These are phyloP conservation scores for Bovichtus variegatus DNA, from an alignment of 2,797 vertebrate species.

Conservation along the genomic window DNA sequence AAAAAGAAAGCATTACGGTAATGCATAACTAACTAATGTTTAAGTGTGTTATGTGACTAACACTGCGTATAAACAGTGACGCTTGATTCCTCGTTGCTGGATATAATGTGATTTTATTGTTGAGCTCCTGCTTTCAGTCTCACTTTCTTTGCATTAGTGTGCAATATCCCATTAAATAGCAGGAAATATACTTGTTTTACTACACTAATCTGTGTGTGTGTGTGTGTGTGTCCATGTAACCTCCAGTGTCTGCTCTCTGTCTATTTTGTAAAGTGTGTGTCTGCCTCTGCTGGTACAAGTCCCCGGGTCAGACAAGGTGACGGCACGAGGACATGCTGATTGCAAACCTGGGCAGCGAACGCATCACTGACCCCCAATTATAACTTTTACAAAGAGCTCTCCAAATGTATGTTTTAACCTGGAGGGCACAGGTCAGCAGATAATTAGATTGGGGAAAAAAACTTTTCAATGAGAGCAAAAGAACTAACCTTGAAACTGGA, in stretches of 20 bases:
- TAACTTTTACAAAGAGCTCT: conserved; percentile 62
- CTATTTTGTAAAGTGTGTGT: not conserved
- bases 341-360: conserved; percentile 27
- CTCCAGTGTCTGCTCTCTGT: not conserved
- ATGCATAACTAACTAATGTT: not conserved
- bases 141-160: conserved; percentile 3
- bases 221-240: not conserved
- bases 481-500: conserved; percentile 60
- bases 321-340: conserved; percentile 43
- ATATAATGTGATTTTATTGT: not conserved
- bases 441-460: conserved; percentile 43
- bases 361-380: conserved; percentile 63
- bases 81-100: not conserved
- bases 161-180: conserved; percentile 3
- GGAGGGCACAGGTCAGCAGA: conserved; percentile 43
- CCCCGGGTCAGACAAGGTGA: conserved; percentile 27
- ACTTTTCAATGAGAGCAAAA: conserved; percentile 31
- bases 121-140: not conserved
- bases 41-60: not conserved
- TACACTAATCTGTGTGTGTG: not conserved
- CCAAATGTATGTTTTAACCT: conserved; percentile 51
- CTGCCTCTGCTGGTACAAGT: not conserved
- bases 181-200: conserved; percentile 15
- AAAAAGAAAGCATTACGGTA: not conserved
- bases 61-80: not conserved